Percentiles rank a stretch among this genome's conserved stretches.
Evolutionary conservation across 2,888 invertebrate species (phyloP).

Genomic region (Andrena hattorfiana): DNA sequence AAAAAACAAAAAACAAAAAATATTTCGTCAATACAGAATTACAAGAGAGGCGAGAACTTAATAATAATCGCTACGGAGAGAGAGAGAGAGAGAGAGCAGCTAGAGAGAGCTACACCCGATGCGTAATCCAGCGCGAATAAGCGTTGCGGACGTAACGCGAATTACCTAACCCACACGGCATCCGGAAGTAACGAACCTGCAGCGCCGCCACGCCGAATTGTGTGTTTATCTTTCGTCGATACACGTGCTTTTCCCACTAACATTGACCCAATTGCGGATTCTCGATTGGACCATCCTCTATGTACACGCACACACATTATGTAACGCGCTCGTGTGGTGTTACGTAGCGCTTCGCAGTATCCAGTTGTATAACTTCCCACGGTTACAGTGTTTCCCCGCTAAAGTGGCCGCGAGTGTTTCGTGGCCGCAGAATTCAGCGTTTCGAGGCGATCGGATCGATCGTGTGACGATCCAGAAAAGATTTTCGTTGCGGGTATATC

Average conservation of each 20-base stretch:
- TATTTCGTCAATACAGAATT: too few relatives aligned
- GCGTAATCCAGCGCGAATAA: too few relatives aligned
- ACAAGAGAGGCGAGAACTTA: too few relatives aligned
- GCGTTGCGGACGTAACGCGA: too few relatives aligned
- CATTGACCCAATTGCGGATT: background rate
- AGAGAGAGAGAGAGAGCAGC: too few relatives aligned
- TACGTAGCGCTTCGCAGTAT: constrained; percentile 8
- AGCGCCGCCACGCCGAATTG: background rate
- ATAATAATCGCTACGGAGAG: too few relatives aligned
- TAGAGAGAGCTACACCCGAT: too few relatives aligned
- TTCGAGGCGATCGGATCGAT: background rate
- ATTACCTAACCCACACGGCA: too few relatives aligned
- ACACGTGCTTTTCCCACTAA: background rate
- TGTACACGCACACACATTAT: constrained; percentile 19
- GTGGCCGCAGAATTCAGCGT: background rate
- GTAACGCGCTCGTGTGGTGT: constrained; percentile 25
- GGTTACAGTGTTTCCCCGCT: constrained; percentile 10
- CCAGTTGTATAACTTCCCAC: constrained; percentile 43
- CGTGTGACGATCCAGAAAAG: background rate
- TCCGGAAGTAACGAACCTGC: too few relatives aligned
- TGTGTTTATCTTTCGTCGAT: background rate
- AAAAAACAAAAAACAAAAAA: too few relatives aligned
- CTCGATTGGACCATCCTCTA: constrained; percentile 8
- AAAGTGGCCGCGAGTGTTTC: background rate
- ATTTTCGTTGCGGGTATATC: too few relatives aligned